These are phyloP conservation scores for Crambe crambe DNA, from an alignment of 37 sponge, comb jelly and placozoan species.

Conservation along the genomic window DNA sequence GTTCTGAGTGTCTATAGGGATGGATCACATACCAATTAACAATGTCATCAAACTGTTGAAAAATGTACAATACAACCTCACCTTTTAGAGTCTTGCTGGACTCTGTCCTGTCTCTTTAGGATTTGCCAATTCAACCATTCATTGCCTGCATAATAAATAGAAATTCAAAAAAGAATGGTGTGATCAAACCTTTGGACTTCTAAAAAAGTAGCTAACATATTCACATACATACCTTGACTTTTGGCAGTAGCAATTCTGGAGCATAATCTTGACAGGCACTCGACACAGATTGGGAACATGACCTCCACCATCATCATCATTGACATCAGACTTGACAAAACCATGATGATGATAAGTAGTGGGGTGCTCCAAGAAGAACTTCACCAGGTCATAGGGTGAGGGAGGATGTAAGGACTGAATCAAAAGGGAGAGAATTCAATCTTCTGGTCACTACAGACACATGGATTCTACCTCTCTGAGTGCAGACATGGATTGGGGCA, in stretches of 20 bases:
- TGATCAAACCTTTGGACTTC: no score
- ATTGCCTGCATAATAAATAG: constrained; percentile 11
- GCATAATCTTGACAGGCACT: constrained; percentile 28
- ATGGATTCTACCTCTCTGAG: no score
- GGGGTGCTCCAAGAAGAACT: constrained; percentile 51
- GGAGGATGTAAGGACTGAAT: not conserved
- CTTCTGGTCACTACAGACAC: no score
- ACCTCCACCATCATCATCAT: not conserved
- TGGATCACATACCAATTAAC: no score
- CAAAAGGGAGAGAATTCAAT: no score
- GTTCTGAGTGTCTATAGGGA: constrained; percentile 16
- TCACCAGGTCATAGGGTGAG: constrained; percentile 43
- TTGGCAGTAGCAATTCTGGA: constrained; percentile 49
- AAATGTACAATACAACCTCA: not conserved
- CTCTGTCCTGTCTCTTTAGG: constrained; percentile 5
- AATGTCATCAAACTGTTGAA: not conserved
- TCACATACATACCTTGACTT: no score
- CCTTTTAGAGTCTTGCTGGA: not conserved
- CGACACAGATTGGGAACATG: constrained; percentile 6
- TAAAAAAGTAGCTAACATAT: no score
- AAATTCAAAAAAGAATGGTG: not conserved
- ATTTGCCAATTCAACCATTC: constrained; percentile 21
- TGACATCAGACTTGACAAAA: not conserved
- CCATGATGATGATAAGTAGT: constrained; percentile 3
- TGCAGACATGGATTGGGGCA: no score